Conservation (phyloP, 2,113 vertebrate species). For the Cathartes aura region DNA sequence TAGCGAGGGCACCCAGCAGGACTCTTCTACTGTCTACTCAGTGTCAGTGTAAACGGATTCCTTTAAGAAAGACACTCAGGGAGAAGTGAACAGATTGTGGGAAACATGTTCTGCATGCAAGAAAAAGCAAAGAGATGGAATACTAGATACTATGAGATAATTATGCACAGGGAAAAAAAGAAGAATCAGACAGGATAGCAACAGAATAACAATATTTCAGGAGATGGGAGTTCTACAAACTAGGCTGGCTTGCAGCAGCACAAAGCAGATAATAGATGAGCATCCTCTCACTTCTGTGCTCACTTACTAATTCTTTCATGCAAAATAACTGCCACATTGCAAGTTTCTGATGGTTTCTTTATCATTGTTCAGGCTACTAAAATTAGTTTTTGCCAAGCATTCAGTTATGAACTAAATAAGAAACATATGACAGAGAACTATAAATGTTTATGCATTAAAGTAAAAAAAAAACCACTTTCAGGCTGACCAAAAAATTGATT, state of each 20-base stretch:
- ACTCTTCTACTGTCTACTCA: slow-evolving; percentile 78
- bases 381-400: slow-evolving; percentile 38
- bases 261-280: slow-evolving; percentile 48
- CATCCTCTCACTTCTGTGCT: background rate
- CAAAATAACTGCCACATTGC: slow-evolving; percentile 57
- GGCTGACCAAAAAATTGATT: background rate
- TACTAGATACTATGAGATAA: slow-evolving; percentile 78
- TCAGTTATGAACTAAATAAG: slow-evolving; percentile 32
- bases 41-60: slow-evolving; percentile 85
- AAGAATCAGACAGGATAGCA: slow-evolving; percentile 17
- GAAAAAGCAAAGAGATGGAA: slow-evolving; percentile 76
- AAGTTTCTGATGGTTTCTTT: slow-evolving; percentile 51
- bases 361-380: slow-evolving; percentile 42
- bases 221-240: slow-evolving; percentile 24
- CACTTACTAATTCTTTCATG: slow-evolving; percentile 49
- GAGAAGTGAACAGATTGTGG: slow-evolving; percentile 85
- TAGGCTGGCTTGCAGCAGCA: slow-evolving; percentile 26
- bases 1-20: slow-evolving; percentile 79
- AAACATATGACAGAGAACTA: background rate
- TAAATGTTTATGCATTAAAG: slow-evolving; percentile 34
- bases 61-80: slow-evolving; percentile 79
- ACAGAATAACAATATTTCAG: slow-evolving; percentile 59
- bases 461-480: background rate
- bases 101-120: slow-evolving; percentile 84
- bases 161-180: slow-evolving; percentile 64